Percentiles rank a stretch among this genome's conserved stretches.
Conservation (phyloP, 1,140 invertebrate genomes). For the Harpegnathos saltator region DNA sequence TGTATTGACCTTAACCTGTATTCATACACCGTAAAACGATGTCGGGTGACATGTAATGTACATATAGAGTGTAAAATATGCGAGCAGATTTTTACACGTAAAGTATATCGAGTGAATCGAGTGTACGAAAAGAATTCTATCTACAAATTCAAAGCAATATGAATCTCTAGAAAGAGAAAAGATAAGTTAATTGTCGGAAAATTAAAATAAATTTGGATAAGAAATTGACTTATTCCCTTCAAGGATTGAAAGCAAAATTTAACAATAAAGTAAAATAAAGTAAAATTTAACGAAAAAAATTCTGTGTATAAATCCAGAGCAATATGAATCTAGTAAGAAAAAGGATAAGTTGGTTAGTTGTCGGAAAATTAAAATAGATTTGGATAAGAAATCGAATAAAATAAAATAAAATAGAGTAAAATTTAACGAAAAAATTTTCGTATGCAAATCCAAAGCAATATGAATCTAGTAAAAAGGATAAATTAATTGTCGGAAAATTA, state of each 20-base stretch:
- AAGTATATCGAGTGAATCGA: too few species aligned
- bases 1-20: conserved; percentile 82
- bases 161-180: background rate
- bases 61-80: too few species aligned
- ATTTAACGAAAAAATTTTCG: too few species aligned
- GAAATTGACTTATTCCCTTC: too few species aligned
- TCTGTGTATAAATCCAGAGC: conserved; percentile 35
- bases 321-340: background rate
- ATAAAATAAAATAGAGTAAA: too few species aligned
- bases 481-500: background rate
- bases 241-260: too few species aligned
- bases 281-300: too few species aligned
- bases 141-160: conserved; percentile 21
- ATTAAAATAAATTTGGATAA: background rate
- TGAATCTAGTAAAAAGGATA: background rate
- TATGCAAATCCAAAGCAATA: conserved; percentile 23
- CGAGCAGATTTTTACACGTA: too few species aligned
- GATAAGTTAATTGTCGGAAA: background rate
- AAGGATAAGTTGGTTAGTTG: background rate
- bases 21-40: conserved; percentile 69
- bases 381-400: background rate
- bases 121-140: conserved; percentile 55
- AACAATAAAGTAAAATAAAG: too few species aligned
- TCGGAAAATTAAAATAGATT: background rate
- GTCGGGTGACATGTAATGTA: conserved; percentile 32